phyloP scores from a whole-genome alignment of 2,888 invertebrate species.

The Dendrolimus houi region DNA sequence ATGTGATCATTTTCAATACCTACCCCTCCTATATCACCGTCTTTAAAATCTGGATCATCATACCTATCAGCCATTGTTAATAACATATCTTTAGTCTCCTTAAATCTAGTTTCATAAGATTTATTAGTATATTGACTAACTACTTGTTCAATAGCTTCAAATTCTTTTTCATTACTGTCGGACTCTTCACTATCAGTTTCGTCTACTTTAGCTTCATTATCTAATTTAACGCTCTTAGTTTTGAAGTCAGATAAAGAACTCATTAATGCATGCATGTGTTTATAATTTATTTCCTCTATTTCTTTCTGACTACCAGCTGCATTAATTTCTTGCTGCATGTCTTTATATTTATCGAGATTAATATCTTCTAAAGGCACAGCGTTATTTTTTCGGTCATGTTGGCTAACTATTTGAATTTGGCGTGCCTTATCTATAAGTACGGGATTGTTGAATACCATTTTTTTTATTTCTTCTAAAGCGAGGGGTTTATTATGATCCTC shows the following conservation, averaged over 20 bases:
- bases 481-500: constrained; percentile 47
- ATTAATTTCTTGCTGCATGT: constrained; percentile 44
- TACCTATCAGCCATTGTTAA: constrained; percentile 48
- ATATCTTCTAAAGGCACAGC: constrained; percentile 48
- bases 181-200: constrained; percentile 15
- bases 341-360: constrained; percentile 33
- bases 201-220: constrained; percentile 11
- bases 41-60: constrained; percentile 30
- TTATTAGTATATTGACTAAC: constrained; percentile 58
- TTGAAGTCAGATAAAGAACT: constrained; percentile 37
- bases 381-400: constrained; percentile 30
- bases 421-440: constrained; percentile 56
- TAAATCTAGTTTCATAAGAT: constrained; percentile 56
- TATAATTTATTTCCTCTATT: constrained; percentile 47
- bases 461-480: constrained; percentile 42
- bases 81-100: constrained; percentile 63
- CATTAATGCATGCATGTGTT: constrained; percentile 50
- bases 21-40: constrained; percentile 9
- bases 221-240: constrained; percentile 17
- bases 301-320: constrained; percentile 28
- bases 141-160: constrained; percentile 52
- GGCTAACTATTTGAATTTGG: constrained; percentile 54
- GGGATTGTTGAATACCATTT: constrained; percentile 46
- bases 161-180: constrained; percentile 41
- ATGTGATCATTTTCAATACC: constrained; percentile 29